Conservation (phyloP, 2,797 vertebrate genomes). For the Petrocephalus sullivani region DNA sequence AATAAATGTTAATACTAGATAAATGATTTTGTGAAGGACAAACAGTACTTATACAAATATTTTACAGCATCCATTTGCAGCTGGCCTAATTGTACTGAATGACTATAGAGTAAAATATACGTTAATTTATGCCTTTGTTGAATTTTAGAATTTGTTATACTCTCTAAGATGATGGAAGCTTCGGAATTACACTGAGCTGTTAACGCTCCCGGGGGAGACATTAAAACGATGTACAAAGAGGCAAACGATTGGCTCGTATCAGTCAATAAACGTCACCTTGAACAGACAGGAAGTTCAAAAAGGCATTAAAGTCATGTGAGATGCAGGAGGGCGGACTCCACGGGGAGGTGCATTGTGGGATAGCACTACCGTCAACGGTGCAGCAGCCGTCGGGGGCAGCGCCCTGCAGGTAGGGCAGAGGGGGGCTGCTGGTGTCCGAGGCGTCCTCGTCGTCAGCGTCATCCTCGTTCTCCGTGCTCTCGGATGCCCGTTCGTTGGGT, state of each 20-base stretch:
- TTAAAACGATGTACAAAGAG: background rate
- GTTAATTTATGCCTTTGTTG: background rate
- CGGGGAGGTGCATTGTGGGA: background rate
- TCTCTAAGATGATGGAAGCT: background rate
- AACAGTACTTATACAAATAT: background rate
- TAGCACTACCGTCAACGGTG: conserved; percentile 79
- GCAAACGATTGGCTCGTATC: background rate
- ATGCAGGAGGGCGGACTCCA: background rate
- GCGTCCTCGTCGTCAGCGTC: conserved; percentile 85
- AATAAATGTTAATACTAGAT: background rate
- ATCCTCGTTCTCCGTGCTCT: conserved; percentile 78
- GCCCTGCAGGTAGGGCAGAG: conserved; percentile 86
- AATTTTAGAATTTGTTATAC: background rate
- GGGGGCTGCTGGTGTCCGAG: conserved; percentile 88
- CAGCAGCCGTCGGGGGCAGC: conserved; percentile 90
- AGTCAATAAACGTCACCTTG: background rate
- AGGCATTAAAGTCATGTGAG: background rate
- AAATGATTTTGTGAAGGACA: background rate
- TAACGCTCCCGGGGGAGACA: background rate
- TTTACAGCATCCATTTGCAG: background rate
- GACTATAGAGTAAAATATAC: background rate
- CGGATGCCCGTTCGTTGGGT: conserved; percentile 68
- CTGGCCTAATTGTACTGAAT: background rate
- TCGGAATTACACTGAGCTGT: background rate
- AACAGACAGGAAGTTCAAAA: background rate